Base-by-base conservation (phyloP, 2,888 invertebrate genomes). In the Therioaphis trifolii region DNA sequence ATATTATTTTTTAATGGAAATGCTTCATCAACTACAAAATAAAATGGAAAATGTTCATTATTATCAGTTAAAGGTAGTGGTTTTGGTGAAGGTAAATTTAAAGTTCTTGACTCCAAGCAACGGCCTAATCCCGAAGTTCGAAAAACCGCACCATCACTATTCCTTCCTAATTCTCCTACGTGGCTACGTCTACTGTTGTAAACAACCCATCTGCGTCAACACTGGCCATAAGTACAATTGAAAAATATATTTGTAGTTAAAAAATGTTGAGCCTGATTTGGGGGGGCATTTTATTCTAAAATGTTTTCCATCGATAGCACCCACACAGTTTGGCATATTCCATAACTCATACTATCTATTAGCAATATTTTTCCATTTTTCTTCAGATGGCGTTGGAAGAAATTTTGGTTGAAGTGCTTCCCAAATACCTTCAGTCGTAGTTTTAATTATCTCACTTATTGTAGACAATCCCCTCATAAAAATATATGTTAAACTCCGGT, bases 1-100 rank as follows among this genome's bases (percentile, higher is more conserved):
- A 18, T n/a, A 29, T 63, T 18, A 29, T 29, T 63, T 5, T 14
- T 63, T 27, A 63, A 18, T 15, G 35, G 63, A 3, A 63, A 61
- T 18, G 63, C 29, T 63, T 63, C 63, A 63, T 63, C 63, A 7
- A 29, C 63, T 7, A 63, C 29, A 63, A 63, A 63, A 63, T 63
- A 63, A 29, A 29, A 29, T 35, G 63, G 63, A 29, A 63, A 63
- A 29, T 63, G 7, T 18, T 63, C 29, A 29, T 63, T 18, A 63
- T 35, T 18, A 40, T 43, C 11, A 43, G 7, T 43, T 43, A 11
- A 43, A 43, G 43, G 11, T 43, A 43, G 11, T 7, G 43, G 43
- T n/a, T n/a, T n/a, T n/a, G n/a, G n/a, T n/a, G n/a, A n/a, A n/a
- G n/a, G n/a, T n/a, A n/a, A n/a, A n/a, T 43, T 11, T 43, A 43